Base-by-base conservation (phyloP, 2,797 vertebrate species). In the Squalus acanthias region DNA sequence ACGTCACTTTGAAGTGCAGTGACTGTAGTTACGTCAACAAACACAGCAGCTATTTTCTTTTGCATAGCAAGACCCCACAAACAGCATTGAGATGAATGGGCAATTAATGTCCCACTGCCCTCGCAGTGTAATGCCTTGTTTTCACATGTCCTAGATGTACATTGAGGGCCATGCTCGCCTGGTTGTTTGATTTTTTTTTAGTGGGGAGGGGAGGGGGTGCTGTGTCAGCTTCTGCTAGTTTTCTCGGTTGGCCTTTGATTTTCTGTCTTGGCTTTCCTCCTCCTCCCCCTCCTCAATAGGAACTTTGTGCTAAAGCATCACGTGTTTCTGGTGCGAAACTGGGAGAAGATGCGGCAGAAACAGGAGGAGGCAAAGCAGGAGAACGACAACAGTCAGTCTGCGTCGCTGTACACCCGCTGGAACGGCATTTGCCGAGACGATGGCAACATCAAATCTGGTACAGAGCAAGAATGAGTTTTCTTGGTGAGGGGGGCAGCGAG, bases 371-470 rank as follows among this genome's bases (percentile, higher is more conserved):
- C 99, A 96, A 99, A 99, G 97, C 98, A 98, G 2, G 98, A 98
- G 95, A 98, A 98, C 0, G 99, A 99, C 97, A 97, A 97, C 65
- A 98, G 99, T 76, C 98, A 98, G 96, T 98, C 98, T 33, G 97
- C 99, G 0, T 99, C 99, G 0, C 97, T 99, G 0, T 99, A 99
- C 95, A 98, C 97, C 0, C 99, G 99, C 97, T 99, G 99, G 99
- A 99, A 98, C 46, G 98, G 98, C 7, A 99, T 99, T 96, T 99
- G 99, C 96, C 98, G 99, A 0, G 99, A 99, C 1, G 99, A 99
- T 0, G 99, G 99, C 95, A 99, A 99, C 98, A 99, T 99, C 91
- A 99, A 99, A 96, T 99, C 99, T 93, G 99, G 99, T 98, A 96
- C 97, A 97, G 53, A 53, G 82, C 69, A 13, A 15, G 29, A 10